These are phyloP conservation scores for Epirrhoe tristata DNA, from an alignment of 2,888 invertebrate species.

Conservation along the genomic window DNA sequence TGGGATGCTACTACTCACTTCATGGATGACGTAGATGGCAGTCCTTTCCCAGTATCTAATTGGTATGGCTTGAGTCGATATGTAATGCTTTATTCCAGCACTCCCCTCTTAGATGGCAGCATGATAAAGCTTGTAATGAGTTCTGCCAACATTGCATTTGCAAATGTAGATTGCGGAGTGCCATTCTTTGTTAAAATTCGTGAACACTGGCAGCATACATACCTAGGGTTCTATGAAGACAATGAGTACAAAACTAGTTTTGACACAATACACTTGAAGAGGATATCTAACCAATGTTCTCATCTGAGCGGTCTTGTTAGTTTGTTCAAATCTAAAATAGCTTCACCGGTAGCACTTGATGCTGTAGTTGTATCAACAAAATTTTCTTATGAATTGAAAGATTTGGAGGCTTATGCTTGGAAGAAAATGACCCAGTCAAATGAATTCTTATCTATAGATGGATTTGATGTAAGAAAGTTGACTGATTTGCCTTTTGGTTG, in stretches of 20 bases:
- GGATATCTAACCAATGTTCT: conserved; percentile 91
- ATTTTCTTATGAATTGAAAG: conserved; percentile 89
- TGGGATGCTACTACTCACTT: conserved; percentile 76
- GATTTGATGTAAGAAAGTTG: conserved; percentile 78
- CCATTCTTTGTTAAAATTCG: conserved; percentile 95
- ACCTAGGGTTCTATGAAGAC: conserved; percentile 92
- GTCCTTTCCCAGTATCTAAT: conserved; percentile 86
- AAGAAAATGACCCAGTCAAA: conserved; percentile 79
- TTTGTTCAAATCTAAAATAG: conserved; percentile 95
- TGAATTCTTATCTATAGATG: conserved; percentile 79
- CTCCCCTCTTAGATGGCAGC: conserved; percentile 88
- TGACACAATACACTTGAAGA: conserved; percentile 94
- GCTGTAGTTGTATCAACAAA: conserved; percentile 90
- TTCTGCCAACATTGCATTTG: conserved; percentile 92
- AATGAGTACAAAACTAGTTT: conserved; percentile 92
- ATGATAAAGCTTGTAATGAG: conserved; percentile 92
- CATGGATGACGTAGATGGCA: conserved; percentile 73
- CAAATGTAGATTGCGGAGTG: conserved; percentile 91
- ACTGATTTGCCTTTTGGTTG: conserved; percentile 93
- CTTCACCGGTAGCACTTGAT: conserved; percentile 86
- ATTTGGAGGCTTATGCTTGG: conserved; percentile 87
- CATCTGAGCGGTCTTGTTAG: conserved; percentile 93
- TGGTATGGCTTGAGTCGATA: conserved; percentile 95
- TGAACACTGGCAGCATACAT: conserved; percentile 92
- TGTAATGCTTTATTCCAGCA: conserved; percentile 89